Base-by-base conservation (phyloP, 2,113 vertebrate genomes). In the Cololabis saira region DNA sequence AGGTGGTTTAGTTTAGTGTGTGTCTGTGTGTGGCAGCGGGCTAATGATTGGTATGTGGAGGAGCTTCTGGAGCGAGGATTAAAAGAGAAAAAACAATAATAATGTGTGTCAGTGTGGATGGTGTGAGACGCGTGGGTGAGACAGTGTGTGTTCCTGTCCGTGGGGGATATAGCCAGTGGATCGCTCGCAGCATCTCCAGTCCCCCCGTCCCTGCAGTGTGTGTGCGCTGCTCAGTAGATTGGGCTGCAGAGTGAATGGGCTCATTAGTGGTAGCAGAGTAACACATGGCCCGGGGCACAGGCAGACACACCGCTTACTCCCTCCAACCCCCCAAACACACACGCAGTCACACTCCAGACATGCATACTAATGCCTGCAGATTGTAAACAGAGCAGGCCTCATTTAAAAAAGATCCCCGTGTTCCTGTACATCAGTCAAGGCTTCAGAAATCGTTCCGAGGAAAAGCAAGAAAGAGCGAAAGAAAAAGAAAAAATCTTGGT, bases 181-280 rank as follows among this genome's bases (percentile, higher is more conserved):
- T 80, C 40, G 89, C 92, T 92, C 51, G 27, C 83, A 91, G 91
- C 88, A 79, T 83, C 81, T 90, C 60, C 43, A 82, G 82, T 87
- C 82, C 82, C 86, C 84, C 65, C 54, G 19, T 90, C 89, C 84
- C 90, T 22, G 67, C 48, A 67, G 71, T 66, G 71, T 64, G 45
- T 74, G 73, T 77, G 61, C 51, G 62, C 65, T 66, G 82, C 64
- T 78, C 65, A 61, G 74, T 76, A 81, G 81, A 82, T 76, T 75
- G 81, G 79, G 71, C 83, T 80, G 85, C 83, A 71, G 78, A 80
- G 78, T 82, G 86, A 90, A 90, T 80, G 80, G 83, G 85, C 89
- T 90, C 89, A 90, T 90, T 90, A 90, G 87, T 50, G 76, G 71
- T 80, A 83, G 82, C 89, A 89, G 76, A 86, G 87, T 78, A 90